A percentile compares a stretch with the other conserved stretches of the same genome.
Conservation (phyloP, 2,113 vertebrate species). For the Mustela lutreola region DNA sequence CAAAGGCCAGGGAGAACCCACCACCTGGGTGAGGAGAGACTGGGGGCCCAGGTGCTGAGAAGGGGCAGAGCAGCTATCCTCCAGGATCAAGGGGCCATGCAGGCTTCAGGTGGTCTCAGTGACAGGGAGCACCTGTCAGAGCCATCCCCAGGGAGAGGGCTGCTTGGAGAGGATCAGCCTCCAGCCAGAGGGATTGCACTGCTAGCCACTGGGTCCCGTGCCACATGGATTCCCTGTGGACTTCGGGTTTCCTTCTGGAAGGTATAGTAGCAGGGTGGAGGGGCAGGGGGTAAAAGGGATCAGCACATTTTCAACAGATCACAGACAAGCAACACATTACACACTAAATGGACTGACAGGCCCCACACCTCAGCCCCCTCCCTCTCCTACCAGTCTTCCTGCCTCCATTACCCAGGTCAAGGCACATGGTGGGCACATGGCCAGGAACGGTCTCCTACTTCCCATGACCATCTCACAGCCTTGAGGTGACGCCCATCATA, state of each 20-base stretch:
- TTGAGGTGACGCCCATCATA: not conserved
- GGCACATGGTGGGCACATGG: not conserved
- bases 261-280: accelerated
- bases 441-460: not conserved
- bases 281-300: too few species aligned
- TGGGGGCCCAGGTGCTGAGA: not conserved
- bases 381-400: not conserved
- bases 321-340: not conserved
- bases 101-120: not conserved
- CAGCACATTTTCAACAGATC: not conserved
- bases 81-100: not conserved
- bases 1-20: not conserved
- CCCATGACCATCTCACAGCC: too few species aligned
- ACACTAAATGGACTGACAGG: not conserved
- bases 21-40: not conserved
- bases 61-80: too few species aligned
- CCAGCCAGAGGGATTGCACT: not conserved
- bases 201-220: not conserved
- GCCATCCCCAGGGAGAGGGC: not conserved
- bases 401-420: accelerated
- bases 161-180: not conserved
- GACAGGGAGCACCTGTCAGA: not conserved
- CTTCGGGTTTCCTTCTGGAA: not conserved
- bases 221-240: not conserved
- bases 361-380: not conserved